Percentiles rank a stretch among this genome's conserved stretches.
Evolutionary conservation across 1,140 invertebrate genomes (phyloP).

Genomic region (Galendromus occidentalis): DNA sequence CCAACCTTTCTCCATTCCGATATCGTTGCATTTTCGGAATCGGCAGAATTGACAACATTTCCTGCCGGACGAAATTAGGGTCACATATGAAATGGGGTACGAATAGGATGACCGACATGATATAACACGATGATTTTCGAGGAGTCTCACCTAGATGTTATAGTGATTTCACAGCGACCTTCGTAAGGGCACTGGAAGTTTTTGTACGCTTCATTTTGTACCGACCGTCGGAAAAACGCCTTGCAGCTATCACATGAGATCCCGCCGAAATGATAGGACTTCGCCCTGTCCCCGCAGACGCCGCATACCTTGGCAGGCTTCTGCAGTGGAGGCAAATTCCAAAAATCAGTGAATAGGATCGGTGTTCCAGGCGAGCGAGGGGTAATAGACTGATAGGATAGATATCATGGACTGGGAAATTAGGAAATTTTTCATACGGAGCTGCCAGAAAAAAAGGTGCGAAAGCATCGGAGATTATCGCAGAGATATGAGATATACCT

Average conservation of each 20-base stretch:
- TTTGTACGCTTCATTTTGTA: constrained; percentile 26
- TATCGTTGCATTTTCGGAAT: constrained; percentile 28
- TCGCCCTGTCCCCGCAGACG: constrained; percentile 27
- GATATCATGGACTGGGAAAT: too few relatives aligned
- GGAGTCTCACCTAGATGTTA: constrained; percentile 23
- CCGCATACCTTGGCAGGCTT: constrained; percentile 28
- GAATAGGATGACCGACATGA: constrained; percentile 7
- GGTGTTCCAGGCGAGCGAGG: too few relatives aligned
- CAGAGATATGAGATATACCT: too few relatives aligned
- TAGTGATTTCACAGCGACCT: constrained; percentile 25
- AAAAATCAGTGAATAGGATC: too few relatives aligned
- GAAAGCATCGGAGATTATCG: too few relatives aligned
- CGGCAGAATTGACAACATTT: constrained; percentile 28
- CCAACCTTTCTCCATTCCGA: constrained; percentile 33
- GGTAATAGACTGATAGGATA: too few relatives aligned
- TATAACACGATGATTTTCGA: neutral
- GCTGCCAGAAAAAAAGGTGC: too few relatives aligned
- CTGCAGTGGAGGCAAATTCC: neutral
- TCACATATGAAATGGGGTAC: constrained; percentile 14
- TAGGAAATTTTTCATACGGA: too few relatives aligned
- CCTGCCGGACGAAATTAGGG: constrained; percentile 13
- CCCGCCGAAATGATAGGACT: constrained; percentile 29
- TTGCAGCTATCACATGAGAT: constrained; percentile 29
- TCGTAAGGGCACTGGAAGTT: constrained; percentile 27
- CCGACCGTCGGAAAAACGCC: constrained; percentile 29